Conservation (phyloP, 2,888 invertebrate genomes). For the Heterodera filipjevi region DNA sequence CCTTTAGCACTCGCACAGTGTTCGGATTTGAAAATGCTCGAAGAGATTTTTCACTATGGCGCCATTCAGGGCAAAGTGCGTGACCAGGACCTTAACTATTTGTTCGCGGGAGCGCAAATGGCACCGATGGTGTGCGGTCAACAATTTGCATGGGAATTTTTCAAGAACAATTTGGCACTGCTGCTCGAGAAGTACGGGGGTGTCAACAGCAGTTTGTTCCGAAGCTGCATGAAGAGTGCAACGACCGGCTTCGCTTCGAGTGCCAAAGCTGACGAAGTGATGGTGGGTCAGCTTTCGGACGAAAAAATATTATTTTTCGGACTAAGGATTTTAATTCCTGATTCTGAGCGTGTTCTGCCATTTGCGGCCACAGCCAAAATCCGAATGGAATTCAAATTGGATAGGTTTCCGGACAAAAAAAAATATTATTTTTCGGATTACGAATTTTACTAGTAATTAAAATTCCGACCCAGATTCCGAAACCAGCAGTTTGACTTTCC, state of each 20-base stretch:
- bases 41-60: slow-evolving; percentile 54
- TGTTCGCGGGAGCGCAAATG: slow-evolving; percentile 42
- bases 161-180: slow-evolving; percentile 53
- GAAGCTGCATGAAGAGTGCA: slow-evolving; percentile 42
- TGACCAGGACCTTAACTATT: slow-evolving; percentile 48
- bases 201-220: slow-evolving; percentile 57
- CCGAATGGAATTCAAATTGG: no score
- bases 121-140: slow-evolving; percentile 49
- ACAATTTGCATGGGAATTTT: slow-evolving; percentile 55
- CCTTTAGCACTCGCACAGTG: slow-evolving; percentile 28
- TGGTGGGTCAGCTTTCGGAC: no score
- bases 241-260: slow-evolving; percentile 40
- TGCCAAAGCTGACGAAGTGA: slow-evolving; percentile 44
- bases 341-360: no score
- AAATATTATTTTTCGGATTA: no score
- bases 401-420: no score
- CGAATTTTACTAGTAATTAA: no score
- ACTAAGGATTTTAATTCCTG: no score
- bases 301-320: no score
- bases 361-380: no score
- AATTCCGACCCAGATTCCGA: no score
- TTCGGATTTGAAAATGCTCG: slow-evolving; percentile 34
- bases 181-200: slow-evolving; percentile 55
- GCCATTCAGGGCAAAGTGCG: slow-evolving; percentile 57
- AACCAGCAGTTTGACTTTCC: no score